A percentile compares a stretch with the other conserved stretches of the same genome.
Conservation (phyloP, 2,113 vertebrate genomes). For the Corapipo altera region DNA sequence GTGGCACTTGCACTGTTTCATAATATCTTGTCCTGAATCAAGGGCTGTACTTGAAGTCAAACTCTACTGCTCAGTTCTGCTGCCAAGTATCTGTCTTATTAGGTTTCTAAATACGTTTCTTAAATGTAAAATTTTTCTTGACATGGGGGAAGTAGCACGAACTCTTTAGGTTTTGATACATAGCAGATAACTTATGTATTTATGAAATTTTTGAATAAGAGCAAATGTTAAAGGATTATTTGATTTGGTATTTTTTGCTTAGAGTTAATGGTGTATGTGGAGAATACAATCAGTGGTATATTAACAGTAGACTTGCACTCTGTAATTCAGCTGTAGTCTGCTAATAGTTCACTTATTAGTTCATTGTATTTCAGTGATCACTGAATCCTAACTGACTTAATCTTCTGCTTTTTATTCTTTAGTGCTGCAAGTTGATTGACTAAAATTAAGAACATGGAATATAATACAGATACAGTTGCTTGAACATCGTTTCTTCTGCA, state of each 20-base stretch:
- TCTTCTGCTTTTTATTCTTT: slow-evolving; percentile 39
- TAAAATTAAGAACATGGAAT: neutral
- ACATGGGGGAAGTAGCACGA: neutral
- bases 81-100: neutral
- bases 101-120: neutral
- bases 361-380: neutral
- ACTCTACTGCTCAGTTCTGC: neutral
- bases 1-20: neutral
- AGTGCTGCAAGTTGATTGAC: slow-evolving; percentile 23
- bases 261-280: neutral
- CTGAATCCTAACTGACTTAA: slow-evolving; percentile 21
- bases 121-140: neutral
- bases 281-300: neutral
- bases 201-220: neutral
- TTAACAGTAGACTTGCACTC: neutral
- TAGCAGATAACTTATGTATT: neutral
- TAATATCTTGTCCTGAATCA: neutral
- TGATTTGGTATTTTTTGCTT: neutral
- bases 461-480: neutral
- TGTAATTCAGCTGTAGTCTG: neutral
- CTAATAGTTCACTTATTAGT: neutral
- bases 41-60: neutral
- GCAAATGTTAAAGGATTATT: neutral
- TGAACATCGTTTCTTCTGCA: neutral
- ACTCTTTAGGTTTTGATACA: neutral